phyloP scores from a whole-genome alignment of 2,888 invertebrate species.

The Podabrus alpinus region DNA sequence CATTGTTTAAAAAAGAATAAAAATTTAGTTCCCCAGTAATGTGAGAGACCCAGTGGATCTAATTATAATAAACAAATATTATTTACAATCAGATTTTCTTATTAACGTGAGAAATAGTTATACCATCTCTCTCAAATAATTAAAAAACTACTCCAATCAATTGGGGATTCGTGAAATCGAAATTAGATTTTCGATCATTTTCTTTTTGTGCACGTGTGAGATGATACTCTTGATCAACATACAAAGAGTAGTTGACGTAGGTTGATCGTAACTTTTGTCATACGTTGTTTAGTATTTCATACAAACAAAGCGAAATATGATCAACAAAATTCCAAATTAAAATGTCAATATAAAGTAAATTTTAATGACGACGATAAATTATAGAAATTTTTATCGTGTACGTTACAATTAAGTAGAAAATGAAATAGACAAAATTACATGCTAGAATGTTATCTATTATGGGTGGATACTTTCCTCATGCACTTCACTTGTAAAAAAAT shows the following conservation, averaged over 20 bases:
- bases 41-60: neutral
- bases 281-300: neutral
- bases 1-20: neutral
- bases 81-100: neutral
- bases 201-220: neutral
- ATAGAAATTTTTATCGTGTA: neutral
- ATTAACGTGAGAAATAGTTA: neutral
- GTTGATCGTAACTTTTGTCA: neutral
- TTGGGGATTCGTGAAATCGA: too few relatives aligned
- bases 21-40: neutral
- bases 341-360: neutral
- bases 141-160: neutral
- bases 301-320: neutral
- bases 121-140: neutral
- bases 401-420: neutral
- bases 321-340: neutral
- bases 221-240: neutral
- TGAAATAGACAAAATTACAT: neutral
- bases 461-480: neutral
- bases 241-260: neutral
- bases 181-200: too few relatives aligned
- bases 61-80: neutral
- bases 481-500: neutral
- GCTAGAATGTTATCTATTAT: neutral
- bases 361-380: neutral